Base-by-base conservation (phyloP, 1,140 invertebrate species). In the Agrypnia vestita region DNA sequence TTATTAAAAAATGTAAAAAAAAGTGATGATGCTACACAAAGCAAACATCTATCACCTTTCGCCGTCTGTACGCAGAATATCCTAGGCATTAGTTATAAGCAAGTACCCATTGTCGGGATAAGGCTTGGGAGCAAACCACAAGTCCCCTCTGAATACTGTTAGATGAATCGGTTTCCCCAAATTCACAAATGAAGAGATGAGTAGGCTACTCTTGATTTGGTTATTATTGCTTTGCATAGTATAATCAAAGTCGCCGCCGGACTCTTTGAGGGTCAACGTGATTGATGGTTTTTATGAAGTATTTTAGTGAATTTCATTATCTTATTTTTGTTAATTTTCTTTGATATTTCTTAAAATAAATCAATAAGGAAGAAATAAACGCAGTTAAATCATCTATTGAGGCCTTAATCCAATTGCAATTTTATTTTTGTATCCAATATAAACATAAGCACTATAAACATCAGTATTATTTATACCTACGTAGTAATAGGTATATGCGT, bases 51-150 rank as follows among this genome's bases (percentile, higher is more conserved):
- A 59, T 59, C 55, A 59, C 55, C 17, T 59, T 59, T 59, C 7
- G 15, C 55, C 17, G 12, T 59, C 15, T 59, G 55, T 59, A 59
- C 15, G 55, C 55, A 59, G 55, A 21, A 59, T 59, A 51, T 71
- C 15, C 46, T 8, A 7, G 43, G 67, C 12, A 71, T 71, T 21
- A 71, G 67, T 15, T 49, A 13, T 11, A 17, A 67, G 47, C 46
- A 13, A 6, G 44, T 61, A 35, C 17, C 67, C 19, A 71, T 71
- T 71, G 67, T 71, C 47, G 44, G 15, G 67, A 47, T 71, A 71
- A 71, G 46, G 47, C 46, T 6, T 11, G 19, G 67, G 47, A 71
- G 17, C 67, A 71, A 71, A 71, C 67, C 67, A 12, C 67, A 71
- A 71, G 25, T 67, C 67, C 67, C 67, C 15, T 19, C 44, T 46